phyloP scores from a whole-genome alignment of 2,888 invertebrate species.

The Dolichomitus sp. region DNA sequence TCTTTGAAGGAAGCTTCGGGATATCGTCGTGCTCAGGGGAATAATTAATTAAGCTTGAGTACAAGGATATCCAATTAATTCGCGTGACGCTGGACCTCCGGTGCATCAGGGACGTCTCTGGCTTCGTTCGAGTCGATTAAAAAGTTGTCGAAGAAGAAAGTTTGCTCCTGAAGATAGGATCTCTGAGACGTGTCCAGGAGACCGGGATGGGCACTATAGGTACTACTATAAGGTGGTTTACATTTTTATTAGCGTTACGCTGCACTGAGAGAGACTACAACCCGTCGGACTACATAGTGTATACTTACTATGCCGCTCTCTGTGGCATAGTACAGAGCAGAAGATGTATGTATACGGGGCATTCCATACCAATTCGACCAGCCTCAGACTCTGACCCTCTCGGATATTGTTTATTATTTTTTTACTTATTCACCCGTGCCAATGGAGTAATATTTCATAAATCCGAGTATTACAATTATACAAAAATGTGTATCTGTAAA shows the following conservation, averaged over 20 bases:
- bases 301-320: conserved; percentile 17
- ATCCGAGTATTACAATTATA: no score
- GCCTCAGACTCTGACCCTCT: no score
- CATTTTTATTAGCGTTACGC: conserved; percentile 69
- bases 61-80: conserved; percentile 61
- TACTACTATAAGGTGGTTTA: conserved; percentile 61
- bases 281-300: conserved; percentile 26
- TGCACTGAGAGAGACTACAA: conserved; percentile 31
- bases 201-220: conserved; percentile 32
- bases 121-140: conserved; percentile 59
- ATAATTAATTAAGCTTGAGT: conserved; percentile 50
- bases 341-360: neutral
- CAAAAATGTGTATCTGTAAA: no score
- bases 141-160: conserved; percentile 65
- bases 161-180: conserved; percentile 40
- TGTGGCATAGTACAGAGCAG: neutral
- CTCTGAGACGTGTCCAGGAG: conserved; percentile 45
- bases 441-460: no score
- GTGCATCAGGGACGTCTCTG: conserved; percentile 26
- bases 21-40: conserved; percentile 19
- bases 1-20: conserved; percentile 18
- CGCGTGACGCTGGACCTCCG: conserved; percentile 30
- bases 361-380: neutral
- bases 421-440: no score
- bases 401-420: no score